Percentiles rank a stretch among this genome's conserved stretches.
These are phyloP conservation scores for Zygogramma bicolorata DNA, from an alignment of 2,888 invertebrate species.

Conservation along the genomic window DNA sequence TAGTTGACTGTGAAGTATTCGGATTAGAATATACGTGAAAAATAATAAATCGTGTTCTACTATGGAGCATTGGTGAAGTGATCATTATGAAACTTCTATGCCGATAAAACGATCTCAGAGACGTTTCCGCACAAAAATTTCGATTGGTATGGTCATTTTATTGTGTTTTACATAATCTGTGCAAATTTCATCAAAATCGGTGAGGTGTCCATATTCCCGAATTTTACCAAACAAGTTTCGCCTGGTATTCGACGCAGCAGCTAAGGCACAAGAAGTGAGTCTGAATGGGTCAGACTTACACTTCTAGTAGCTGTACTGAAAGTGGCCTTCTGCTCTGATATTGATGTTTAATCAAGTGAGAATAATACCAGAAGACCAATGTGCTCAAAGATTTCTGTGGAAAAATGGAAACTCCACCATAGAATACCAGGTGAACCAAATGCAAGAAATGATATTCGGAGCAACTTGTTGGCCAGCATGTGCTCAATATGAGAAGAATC, in stretches of 20 bases:
- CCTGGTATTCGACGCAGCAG: background rate
- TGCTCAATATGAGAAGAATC: background rate
- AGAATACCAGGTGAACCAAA: background rate
- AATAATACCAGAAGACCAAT: background rate
- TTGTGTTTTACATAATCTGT: no score
- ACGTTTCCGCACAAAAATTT: no score
- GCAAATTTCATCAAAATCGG: no score
- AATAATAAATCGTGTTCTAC: no score
- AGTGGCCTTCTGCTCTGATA: background rate
- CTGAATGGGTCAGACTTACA: background rate
- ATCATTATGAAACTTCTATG: no score
- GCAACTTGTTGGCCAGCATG: background rate
- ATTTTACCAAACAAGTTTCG: background rate
- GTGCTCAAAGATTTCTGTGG: background rate
- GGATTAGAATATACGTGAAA: no score
- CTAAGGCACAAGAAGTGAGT: no score
- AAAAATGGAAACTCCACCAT: background rate
- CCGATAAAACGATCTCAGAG: no score
- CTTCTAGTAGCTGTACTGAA: background rate
- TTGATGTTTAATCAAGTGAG: background rate
- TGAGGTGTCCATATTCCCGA: no score
- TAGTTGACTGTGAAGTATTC: no score
- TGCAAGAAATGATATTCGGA: background rate
- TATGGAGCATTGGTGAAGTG: no score
- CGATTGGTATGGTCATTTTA: no score